These are phyloP conservation scores for Pao palembangensis DNA, from an alignment of 2,113 vertebrate species.

Conservation along the genomic window DNA sequence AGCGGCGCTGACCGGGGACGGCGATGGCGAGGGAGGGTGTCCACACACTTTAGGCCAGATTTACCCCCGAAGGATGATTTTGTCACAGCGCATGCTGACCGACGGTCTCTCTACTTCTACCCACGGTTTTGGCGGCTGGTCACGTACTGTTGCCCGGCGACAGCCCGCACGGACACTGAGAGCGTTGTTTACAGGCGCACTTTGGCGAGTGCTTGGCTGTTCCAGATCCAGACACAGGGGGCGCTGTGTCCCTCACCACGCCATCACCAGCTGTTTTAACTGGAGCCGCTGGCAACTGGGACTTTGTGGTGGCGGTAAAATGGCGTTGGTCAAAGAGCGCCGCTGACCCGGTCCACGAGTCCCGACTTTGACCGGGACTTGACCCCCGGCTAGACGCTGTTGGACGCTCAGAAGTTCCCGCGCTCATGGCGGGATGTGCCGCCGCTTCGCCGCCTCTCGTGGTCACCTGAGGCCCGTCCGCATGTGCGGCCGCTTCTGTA, in stretches of 20 bases:
- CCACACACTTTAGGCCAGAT: slow-evolving; percentile 34
- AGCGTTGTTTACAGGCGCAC: slow-evolving; percentile 69
- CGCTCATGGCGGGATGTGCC: too few relatives aligned
- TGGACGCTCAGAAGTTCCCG: background rate
- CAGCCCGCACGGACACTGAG: slow-evolving; percentile 77
- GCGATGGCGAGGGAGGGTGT: background rate
- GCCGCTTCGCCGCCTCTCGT: background rate
- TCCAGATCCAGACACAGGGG: slow-evolving; percentile 11
- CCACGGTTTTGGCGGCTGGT: slow-evolving; percentile 20
- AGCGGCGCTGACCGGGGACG: too few relatives aligned
- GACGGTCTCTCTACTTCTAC: slow-evolving; percentile 67
- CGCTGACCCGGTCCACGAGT: background rate
- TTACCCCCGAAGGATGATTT: slow-evolving; percentile 9
- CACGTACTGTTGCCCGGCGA: slow-evolving; percentile 83
- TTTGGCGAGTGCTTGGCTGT: slow-evolving; percentile 21
- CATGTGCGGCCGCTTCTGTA: too few relatives aligned
- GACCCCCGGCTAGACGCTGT: background rate
- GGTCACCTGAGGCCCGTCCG: background rate
- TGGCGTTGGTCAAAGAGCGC: too few relatives aligned
- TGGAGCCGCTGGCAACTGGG: too few relatives aligned
- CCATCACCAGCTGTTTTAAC: slow-evolving; percentile 14
- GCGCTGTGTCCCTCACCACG: slow-evolving; percentile 26
- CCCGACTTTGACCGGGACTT: too few relatives aligned
- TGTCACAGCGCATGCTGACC: slow-evolving; percentile 1
- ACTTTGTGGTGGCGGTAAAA: too few relatives aligned